A percentile compares a stretch with the other conserved stretches of the same genome.
These are phyloP conservation scores for Dryas iulia DNA, from an alignment of 1,140 invertebrate species.

Conservation along the genomic window DNA sequence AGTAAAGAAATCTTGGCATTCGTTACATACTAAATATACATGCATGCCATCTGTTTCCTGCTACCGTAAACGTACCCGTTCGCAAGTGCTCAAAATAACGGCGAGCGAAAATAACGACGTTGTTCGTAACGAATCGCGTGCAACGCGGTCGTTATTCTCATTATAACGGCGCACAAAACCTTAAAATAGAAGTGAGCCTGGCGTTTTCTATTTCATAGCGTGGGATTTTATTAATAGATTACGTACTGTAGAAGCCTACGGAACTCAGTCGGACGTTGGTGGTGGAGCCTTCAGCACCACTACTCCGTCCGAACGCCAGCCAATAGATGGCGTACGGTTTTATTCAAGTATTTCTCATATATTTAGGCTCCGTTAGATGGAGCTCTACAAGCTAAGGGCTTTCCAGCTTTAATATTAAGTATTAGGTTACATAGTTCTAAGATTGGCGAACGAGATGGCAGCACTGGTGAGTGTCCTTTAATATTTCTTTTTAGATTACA, in stretches of 20 bases:
- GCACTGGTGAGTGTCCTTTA: conserved; percentile 31
- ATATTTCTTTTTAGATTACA: background rate
- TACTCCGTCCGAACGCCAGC: conserved; percentile 15
- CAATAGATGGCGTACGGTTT: conserved; percentile 51
- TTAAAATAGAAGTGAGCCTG: conserved; percentile 54
- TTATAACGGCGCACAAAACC: conserved; percentile 39
- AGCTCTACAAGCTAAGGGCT: conserved; percentile 32
- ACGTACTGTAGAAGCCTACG: conserved; percentile 46
- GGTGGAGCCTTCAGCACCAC: conserved; percentile 58
- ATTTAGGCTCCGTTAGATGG: conserved; percentile 49
- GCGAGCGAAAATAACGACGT: conserved; percentile 54
- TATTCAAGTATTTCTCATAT: conserved; percentile 38
- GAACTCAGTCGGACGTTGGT: conserved; percentile 50
- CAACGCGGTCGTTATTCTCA: conserved; percentile 39
- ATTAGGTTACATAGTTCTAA: conserved; percentile 27
- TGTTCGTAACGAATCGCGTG: conserved; percentile 43
- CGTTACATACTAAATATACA: no score
- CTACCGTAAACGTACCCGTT: conserved; percentile 36
- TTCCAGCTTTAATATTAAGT: conserved; percentile 10
- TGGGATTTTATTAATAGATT: conserved; percentile 50
- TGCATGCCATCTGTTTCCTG: conserved; percentile 46
- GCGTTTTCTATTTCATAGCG: conserved; percentile 48
- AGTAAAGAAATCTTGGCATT: no score
- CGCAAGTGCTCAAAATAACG: conserved; percentile 46
- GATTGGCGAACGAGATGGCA: conserved; percentile 46